Conservation (phyloP, 2,888 invertebrate genomes). For the Phortica magna region DNA sequence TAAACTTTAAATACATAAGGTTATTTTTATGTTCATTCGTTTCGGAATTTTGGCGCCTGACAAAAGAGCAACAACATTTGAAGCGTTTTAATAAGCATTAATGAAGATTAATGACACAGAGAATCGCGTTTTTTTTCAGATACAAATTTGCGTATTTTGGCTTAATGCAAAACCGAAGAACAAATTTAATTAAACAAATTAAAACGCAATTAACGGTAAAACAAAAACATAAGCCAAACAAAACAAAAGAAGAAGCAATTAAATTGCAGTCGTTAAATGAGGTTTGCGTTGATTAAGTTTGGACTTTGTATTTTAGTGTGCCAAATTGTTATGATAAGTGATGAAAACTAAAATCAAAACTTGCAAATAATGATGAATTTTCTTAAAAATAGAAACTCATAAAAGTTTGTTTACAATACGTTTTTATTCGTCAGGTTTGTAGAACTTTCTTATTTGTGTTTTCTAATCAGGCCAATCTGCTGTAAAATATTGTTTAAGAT, state of each 20-base stretch:
- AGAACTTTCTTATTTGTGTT: too few species aligned
- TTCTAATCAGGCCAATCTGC: too few species aligned
- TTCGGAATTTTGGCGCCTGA: neutral
- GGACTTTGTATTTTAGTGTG: neutral
- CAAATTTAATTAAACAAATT: constrained; percentile 25
- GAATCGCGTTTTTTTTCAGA: neutral
- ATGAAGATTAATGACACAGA: constrained; percentile 30
- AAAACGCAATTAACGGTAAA: constrained; percentile 1
- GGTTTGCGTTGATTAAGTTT: neutral
- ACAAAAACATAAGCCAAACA: too few species aligned
- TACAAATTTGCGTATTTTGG: neutral
- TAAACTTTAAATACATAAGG: constrained; percentile 23
- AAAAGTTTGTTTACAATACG: neutral
- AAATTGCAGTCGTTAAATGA: neutral
- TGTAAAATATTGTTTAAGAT: too few species aligned
- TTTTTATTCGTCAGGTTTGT: too few species aligned
- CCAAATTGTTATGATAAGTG: neutral
- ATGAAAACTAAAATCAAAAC: neutral
- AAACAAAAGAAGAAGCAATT: too few species aligned
- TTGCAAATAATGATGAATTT: neutral
- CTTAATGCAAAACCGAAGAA: constrained; percentile 14
- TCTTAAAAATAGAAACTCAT: neutral
- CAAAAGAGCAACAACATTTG: neutral
- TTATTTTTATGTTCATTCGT: neutral
- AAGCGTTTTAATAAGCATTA: constrained; percentile 10